Evolutionary conservation across 1,140 invertebrate species (phyloP), one percentile per base, ranked within the genome.

Genomic region (Procambarus clarkii): DNA sequence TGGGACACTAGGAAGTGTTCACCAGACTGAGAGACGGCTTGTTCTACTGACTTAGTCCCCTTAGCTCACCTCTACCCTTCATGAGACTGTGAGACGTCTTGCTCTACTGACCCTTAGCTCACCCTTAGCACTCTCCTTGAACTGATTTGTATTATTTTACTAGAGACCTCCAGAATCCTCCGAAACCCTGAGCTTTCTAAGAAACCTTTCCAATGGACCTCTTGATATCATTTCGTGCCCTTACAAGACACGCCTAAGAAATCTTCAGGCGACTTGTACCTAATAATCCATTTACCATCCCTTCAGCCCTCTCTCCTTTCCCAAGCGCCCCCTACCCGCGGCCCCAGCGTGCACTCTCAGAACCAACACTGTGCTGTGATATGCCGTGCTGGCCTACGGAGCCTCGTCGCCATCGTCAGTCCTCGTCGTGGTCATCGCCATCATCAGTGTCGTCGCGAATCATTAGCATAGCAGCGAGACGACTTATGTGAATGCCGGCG

Each of bases 291-390:
- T 69, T 18, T 5, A 24, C 9, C 50, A 24, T 11, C n/a, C 50
- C 18, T 58, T n/a, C 4, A 9, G 7, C 24, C 58, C 85, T 58
- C 64, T 58, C 58, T 24, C 8, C 21, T 44, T 34, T 60, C 81
- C 69, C 80, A 24, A 44, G 18, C 34, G 48, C 58, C 89, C 82
- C 54, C 48, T 60, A 45, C 76, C 76, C 76, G 89, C 82, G 89
- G 89, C 82, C 82, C 83, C 79, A 54, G 64, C 74, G 60, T 78
- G 74, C 88, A 44, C 89, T 64, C 74, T 85, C 82, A 85, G 82
- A 91, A 91, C 89, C 89, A 91, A 85, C 89, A 91, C 89, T 91
- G 89, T 91, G 89, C 89, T 91, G 89, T 91, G 89, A 91, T 91
- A 91, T 86, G 89, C 89, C 89, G 89, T 91, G 89, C 89, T 91